phyloP scores from a whole-genome alignment of 2,888 invertebrate genomes.

The Melolontha melolontha region DNA sequence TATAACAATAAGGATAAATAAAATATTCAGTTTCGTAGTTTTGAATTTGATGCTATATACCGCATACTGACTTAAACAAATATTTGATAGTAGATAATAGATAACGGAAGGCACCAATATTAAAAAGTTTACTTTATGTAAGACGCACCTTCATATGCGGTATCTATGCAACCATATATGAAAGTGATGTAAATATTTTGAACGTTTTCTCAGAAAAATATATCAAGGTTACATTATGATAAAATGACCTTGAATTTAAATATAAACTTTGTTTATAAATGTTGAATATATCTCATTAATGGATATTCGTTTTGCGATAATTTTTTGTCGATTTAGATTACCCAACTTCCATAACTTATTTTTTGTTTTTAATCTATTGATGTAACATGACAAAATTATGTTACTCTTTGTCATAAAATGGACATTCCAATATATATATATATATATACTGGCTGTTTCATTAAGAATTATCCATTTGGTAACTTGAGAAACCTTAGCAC shows the following conservation, averaged over 20 bases:
- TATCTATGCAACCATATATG: neutral
- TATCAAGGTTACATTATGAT: slow-evolving; percentile 6
- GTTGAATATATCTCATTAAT: neutral
- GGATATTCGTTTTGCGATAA: neutral
- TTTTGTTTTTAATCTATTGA: too few species aligned
- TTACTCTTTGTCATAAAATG: too few species aligned
- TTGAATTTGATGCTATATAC: slow-evolving; percentile 3
- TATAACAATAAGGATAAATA: too few species aligned
- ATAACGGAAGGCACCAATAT: slow-evolving; percentile 24
- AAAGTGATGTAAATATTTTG: slow-evolving; percentile 30
- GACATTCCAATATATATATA: too few species aligned
- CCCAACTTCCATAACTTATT: too few species aligned
- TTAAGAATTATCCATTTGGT: too few species aligned
- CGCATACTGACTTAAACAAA: slow-evolving; percentile 6
- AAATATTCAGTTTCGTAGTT: too few species aligned
- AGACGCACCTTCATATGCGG: slow-evolving; percentile 3
- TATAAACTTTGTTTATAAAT: neutral
- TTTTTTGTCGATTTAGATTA: neutral
- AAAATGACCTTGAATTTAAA: slow-evolving; percentile 21
- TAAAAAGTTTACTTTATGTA: slow-evolving; percentile 11
- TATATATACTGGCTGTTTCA: too few species aligned
- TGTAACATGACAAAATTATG: too few species aligned
- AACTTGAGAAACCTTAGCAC: too few species aligned
- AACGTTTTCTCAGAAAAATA: slow-evolving; percentile 25
- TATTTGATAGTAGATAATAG: slow-evolving; percentile 16